Evolutionary conservation across 1,140 invertebrate species (phyloP), one percentile per base, ranked within the genome.

Genomic region (Macrotrachela quadricornifera): DNA sequence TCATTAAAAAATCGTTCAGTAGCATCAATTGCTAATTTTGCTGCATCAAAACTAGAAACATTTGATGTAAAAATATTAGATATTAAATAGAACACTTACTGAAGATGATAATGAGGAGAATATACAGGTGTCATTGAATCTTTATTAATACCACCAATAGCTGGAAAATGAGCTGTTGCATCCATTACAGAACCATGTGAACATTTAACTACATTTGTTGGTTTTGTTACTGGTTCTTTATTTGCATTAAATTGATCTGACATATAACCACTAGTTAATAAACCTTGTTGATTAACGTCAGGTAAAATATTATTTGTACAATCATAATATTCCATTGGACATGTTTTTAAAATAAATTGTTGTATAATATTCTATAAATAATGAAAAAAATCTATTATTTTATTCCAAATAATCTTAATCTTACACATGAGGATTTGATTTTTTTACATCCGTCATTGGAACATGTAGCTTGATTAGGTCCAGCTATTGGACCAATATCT

Each of bases 71-170:
- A n/a, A n/a, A n/a, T n/a, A n/a, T n/a, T n/a, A n/a, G n/a, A n/a
- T n/a, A n/a, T n/a, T n/a, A n/a, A n/a, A n/a, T n/a, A n/a, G n/a
- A n/a, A n/a, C n/a, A n/a, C n/a, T n/a, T 39, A n/a, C 8, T 53
- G 51, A 6, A 53, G 30, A 42, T 53, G n/a, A 18, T 40, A 40
- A 47, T 43, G 45, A 6, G 51, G 51, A 11, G 51, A 53, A 47
- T 44, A 53, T 10, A 47, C 17, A 42, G n/a, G 38, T n/a, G 46
- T 38, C 6, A 43, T 44, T 18, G 45, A 41, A 15, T 53, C 51
- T 47, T 53, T 53, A 30, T 53, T 53, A 6, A 53, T 53, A 16
- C 51, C 51, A 15, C 51, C 51, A 10, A 38, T 38, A 10, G 51
- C 51, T 18, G 30, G 44, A 18, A 30, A 39, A 16, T 18, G 39